phyloP scores from a whole-genome alignment of 2,888 invertebrate genomes.

The Drosophila nigritarsus region DNA sequence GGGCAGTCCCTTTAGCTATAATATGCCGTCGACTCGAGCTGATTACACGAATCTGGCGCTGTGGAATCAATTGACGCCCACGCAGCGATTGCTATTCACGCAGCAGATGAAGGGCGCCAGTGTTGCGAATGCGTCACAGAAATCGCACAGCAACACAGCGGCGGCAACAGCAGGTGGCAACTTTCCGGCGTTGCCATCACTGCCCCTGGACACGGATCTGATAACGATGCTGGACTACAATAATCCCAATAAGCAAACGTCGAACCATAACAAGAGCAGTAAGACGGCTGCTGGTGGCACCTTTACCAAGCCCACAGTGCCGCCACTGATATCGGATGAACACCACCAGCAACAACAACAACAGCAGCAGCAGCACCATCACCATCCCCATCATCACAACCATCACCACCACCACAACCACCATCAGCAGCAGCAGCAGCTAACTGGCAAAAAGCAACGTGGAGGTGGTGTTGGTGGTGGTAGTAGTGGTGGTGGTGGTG shows the following conservation, averaged over 20 bases:
- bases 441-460: constrained; percentile 30
- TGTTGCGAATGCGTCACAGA: constrained; percentile 26
- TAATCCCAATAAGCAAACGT: constrained; percentile 71
- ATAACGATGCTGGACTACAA: constrained; percentile 82
- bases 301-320: constrained; percentile 69
- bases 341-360: constrained; percentile 14
- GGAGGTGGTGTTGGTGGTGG: neutral
- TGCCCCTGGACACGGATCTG: constrained; percentile 81
- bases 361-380: constrained; percentile 6
- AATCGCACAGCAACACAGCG: constrained; percentile 10
- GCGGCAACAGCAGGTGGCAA: constrained; percentile 34
- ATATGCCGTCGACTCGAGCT: constrained; percentile 72
- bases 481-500: neutral
- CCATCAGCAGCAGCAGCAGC: constrained; percentile 7
- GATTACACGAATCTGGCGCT: constrained; percentile 83
- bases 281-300: constrained; percentile 44
- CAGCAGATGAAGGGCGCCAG: constrained; percentile 76
- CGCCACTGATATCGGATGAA: constrained; percentile 60
- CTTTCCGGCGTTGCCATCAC: constrained; percentile 76
- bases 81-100: constrained; percentile 77
- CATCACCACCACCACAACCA: constrained; percentile 14
- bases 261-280: constrained; percentile 6
- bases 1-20: constrained; percentile 74
- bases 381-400: constrained; percentile 14
- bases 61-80: constrained; percentile 82